Evolutionary conservation across 92 coral and sea anemone species (phyloP).

Genomic region (Zoanthus solanderi): DNA sequence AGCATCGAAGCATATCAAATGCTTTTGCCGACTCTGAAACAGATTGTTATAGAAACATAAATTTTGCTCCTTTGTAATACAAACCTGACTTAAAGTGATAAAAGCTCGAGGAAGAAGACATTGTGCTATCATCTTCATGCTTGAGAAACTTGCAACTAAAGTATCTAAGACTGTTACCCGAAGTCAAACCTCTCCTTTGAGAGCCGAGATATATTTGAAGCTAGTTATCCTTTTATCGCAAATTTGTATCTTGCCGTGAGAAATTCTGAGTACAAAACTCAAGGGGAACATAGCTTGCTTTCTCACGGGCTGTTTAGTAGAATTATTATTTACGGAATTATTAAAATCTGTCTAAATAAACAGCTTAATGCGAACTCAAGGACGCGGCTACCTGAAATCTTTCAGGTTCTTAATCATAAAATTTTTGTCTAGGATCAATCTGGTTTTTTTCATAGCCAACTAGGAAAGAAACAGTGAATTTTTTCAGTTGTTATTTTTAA

Average conservation of each 20-base stretch:
- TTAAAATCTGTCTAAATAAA: constrained; percentile 71
- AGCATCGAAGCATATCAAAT: not conserved
- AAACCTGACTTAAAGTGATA: constrained; percentile 20
- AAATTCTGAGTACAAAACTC: constrained; percentile 79
- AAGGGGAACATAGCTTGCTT: constrained; percentile 82
- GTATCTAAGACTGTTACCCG: not conserved
- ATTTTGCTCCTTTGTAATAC: constrained; percentile 3
- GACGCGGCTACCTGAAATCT: not conserved
- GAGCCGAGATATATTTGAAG: constrained; percentile 65
- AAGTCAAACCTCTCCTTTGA: constrained; percentile 16
- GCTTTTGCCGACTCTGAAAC: not conserved
- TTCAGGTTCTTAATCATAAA: not conserved
- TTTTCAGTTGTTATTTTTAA: not conserved
- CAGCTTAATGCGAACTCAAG: constrained; percentile 39
- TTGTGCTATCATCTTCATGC: not conserved
- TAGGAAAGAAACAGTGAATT: not conserved
- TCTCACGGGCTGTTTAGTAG: constrained; percentile 94
- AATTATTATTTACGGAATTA: constrained; percentile 74
- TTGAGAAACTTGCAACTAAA: not conserved
- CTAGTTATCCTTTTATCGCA: constrained; percentile 81
- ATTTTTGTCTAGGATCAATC: not conserved
- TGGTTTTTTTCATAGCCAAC: not conserved
- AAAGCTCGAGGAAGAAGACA: constrained; percentile 6
- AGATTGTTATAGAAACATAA: constrained; percentile 6
- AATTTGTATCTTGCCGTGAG: constrained; percentile 88